Base-by-base conservation (phyloP, 2,113 vertebrate species). In the Psittacula cyanocephala region DNA sequence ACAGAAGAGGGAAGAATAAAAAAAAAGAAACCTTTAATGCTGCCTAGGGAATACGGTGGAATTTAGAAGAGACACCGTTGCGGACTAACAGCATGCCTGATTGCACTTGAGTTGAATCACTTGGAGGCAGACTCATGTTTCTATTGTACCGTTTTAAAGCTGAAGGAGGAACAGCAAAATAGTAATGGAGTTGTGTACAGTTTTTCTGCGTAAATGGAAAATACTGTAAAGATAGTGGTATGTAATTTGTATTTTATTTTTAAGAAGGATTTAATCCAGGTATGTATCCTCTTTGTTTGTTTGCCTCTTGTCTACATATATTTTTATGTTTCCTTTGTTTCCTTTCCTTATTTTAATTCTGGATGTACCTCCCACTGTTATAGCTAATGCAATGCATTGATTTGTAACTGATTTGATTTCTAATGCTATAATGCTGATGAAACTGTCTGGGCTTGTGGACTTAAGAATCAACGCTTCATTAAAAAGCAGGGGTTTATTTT, bases 201-300 rank as follows among this genome's bases (percentile, higher is more conserved):
- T 82, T 72, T 95, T 93, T 92, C 95, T 97, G 77, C 94, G 10
- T 72, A 91, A 91, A 93, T 95, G 89, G 92, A 86, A 94, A 90
- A 85, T 86, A 91, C 57, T 95, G 88, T 96, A 89, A 79, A 92
- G 91, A 95, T 93, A 93, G 91, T 96, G 97, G 96, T 95, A 97
- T 96, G 97, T 96, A 94, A 89, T 64, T 93, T 97, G 93, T 94
- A 8, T 89, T 94, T 97, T 97, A 91, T 95, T 91, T 97, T 96
- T 79, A 85, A 92, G 94, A 97, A 98, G 97, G 98, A 95, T 96
- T 96, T 96, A 90, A 95, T 94, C 90, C 98, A 98, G 98, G 98
- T 98, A 98, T 75, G 98, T 98, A 97, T 94, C 83, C 41, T 96
- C 41, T 84, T 68, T 77, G 33, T 69, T n/a, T 69, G 74, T 89